A percentile compares a stretch with the other conserved stretches of the same genome.
Conservation (phyloP, 2,888 invertebrate species). For the Sclerodermus sp. region DNA sequence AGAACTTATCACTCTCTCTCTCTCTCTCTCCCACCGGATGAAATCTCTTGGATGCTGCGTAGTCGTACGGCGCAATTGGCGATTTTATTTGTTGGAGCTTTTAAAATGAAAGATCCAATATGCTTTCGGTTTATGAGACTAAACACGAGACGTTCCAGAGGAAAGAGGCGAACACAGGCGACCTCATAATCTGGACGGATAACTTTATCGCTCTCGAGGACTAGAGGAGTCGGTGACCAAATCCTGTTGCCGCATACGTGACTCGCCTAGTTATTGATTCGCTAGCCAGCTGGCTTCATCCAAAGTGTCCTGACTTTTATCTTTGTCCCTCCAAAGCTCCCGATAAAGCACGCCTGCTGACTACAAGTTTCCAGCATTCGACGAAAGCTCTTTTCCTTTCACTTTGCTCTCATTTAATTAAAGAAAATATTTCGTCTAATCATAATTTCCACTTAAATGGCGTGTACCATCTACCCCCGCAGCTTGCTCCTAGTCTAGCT, state of each 20-base stretch:
- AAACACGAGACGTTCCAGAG: too few relatives aligned
- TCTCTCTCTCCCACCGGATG: too few relatives aligned
- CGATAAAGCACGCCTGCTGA: slow-evolving; percentile 12
- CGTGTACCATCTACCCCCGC: too few relatives aligned
- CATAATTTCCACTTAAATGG: too few relatives aligned
- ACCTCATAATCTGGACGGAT: slow-evolving; percentile 25
- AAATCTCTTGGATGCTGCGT: too few relatives aligned
- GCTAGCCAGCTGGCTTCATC: not conserved
- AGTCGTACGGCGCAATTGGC: too few relatives aligned
- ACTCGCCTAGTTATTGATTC: slow-evolving; percentile 23
- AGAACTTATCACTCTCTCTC: too few relatives aligned
- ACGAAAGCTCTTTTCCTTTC: slow-evolving; percentile 9
- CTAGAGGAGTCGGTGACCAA: slow-evolving; percentile 21
- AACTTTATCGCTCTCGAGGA: slow-evolving; percentile 20
- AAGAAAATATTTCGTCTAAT: too few relatives aligned
- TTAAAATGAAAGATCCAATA: too few relatives aligned
- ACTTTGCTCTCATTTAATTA: slow-evolving; percentile 11
- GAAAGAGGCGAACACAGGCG: not conserved
- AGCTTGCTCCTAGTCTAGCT: too few relatives aligned
- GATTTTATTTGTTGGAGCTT: too few relatives aligned
- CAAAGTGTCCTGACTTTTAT: not conserved
- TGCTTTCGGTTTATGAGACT: too few relatives aligned
- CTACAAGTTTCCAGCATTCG: slow-evolving; percentile 5
- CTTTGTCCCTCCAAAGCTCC: not conserved
- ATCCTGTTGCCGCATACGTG: slow-evolving; percentile 25